Evolutionary conservation across 2,888 invertebrate genomes (phyloP).

Genomic region (Sipha maydis): DNA sequence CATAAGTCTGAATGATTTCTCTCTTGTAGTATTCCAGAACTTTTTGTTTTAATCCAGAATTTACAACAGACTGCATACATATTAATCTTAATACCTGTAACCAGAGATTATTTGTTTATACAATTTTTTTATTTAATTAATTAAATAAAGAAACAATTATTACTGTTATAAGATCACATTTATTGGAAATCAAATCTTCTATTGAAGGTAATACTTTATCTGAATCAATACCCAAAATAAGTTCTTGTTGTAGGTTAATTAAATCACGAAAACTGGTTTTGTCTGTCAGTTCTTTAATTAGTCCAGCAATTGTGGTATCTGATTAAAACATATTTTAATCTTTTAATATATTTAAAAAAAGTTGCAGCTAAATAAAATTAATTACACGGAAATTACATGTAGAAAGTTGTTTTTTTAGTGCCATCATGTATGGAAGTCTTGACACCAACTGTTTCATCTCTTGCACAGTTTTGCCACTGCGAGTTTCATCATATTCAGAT

Average conservation of each 20-base stretch:
- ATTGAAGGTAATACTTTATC: slow-evolving; percentile 90
- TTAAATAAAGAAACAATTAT: slow-evolving; percentile 23
- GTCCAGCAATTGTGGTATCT: slow-evolving; percentile 93
- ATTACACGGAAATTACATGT: slow-evolving; percentile 69
- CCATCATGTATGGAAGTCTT: slow-evolving; percentile 85
- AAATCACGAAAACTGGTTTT: slow-evolving; percentile 81
- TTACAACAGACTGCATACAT: slow-evolving; percentile 91
- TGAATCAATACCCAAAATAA: slow-evolving; percentile 89
- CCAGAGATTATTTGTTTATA: background rate
- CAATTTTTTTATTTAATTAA: too few relatives aligned
- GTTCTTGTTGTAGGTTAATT: slow-evolving; percentile 88
- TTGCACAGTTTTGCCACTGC: slow-evolving; percentile 85
- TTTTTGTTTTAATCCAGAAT: slow-evolving; percentile 92
- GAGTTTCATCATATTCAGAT: slow-evolving; percentile 83
- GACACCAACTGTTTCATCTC: slow-evolving; percentile 95
- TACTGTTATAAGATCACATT: slow-evolving; percentile 81
- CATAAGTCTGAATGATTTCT: slow-evolving; percentile 85
- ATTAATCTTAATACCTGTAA: slow-evolving; percentile 81
- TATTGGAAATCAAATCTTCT: slow-evolving; percentile 90
- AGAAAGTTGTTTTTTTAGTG: slow-evolving; percentile 86
- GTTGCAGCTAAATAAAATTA: slow-evolving; percentile 4
- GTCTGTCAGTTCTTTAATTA: slow-evolving; percentile 87
- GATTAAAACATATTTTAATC: slow-evolving; percentile 29
- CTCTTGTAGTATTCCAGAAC: slow-evolving; percentile 79
- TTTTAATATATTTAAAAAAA: background rate